Evolutionary conservation across 2,113 vertebrate species (phyloP), one percentile per base, ranked within the genome.

Genomic region (Gracilinanus agilis): DNA sequence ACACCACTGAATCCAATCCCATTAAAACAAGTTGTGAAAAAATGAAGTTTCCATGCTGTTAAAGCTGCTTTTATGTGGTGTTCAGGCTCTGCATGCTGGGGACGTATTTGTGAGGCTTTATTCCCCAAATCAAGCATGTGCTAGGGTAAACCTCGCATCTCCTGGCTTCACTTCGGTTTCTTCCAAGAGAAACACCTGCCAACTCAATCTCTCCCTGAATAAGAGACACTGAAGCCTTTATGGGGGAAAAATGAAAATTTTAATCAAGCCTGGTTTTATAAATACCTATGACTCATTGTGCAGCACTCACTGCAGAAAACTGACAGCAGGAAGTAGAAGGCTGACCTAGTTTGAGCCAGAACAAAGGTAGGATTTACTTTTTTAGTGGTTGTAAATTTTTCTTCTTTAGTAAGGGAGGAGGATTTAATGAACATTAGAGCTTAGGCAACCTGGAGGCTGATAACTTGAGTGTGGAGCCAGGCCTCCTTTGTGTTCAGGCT

Each of bases 301-400:
- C 96, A 96, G 56, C 9, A 94, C 90, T 90, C 10, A 25, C 56
- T 89, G 93, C 96, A 97, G 97, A 97, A 97, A 96, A 97, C 67
- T 94, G 96, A 93, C 95, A 94, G 96, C 92, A 44, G 95, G 94
- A 88, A 90, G 91, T 94, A 94, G 54, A 96, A 97, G 0, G 67
- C 96, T 97, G 97, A 97, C 97, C 96, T 97, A 97, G 93, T 98
- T 98, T 98, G 96, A 98, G 96, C 91, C 95, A 97, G 96, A 97
- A 98, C 97, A 98, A 98, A 98, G 97, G 96, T 95, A 96, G 98
- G 97, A 98, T 98, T 98, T 98, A 91, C 95, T 94, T 97, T 96
- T 95, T 94, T 92, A 24, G 89, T 96, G 92, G 67, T 95, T 91
- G 53, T n/a, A 92, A 53, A 92, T 94, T 94, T 95, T 90, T 67